phyloP scores from a whole-genome alignment of 2,888 invertebrate species.

The Lampropteryx suffumata region DNA sequence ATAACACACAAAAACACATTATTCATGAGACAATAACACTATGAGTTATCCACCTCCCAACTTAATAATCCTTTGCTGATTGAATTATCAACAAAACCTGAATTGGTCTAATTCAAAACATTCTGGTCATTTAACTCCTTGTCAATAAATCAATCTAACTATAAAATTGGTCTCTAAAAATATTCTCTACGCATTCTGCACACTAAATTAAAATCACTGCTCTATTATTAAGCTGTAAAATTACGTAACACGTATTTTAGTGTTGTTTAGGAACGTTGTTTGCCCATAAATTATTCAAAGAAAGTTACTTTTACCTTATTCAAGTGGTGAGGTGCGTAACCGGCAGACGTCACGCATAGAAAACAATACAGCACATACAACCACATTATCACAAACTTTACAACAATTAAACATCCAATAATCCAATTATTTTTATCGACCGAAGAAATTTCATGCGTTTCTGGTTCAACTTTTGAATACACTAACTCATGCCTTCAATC shows the following conservation, averaged over 20 bases:
- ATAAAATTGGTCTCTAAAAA: neutral
- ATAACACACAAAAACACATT: too few species aligned
- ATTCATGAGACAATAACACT: too few species aligned
- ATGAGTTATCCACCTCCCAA: too few species aligned
- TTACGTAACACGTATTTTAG: conserved; percentile 22
- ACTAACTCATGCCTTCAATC: conserved; percentile 71
- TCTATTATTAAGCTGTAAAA: conserved; percentile 13
- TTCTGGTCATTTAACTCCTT: neutral
- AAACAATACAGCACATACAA: conserved; percentile 48
- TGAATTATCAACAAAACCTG: too few species aligned
- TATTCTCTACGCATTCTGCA: neutral
- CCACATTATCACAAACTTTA: conserved; percentile 44
- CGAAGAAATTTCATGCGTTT: conserved; percentile 56
- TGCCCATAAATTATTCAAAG: conserved; percentile 33
- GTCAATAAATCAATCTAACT: conserved; percentile 6
- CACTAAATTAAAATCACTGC: conserved; percentile 2
- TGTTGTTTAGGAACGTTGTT: conserved; percentile 25
- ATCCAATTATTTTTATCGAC: neutral
- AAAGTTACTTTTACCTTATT: conserved; percentile 55
- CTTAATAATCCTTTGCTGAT: too few species aligned
- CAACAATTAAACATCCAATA: neutral
- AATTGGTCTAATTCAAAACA: too few species aligned
- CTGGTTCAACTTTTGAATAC: conserved; percentile 66
- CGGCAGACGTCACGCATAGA: conserved; percentile 45
- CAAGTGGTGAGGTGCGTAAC: conserved; percentile 42